Evolutionary conservation across 2,797 vertebrate species (phyloP).

Genomic region (Fistularia tabacaria): DNA sequence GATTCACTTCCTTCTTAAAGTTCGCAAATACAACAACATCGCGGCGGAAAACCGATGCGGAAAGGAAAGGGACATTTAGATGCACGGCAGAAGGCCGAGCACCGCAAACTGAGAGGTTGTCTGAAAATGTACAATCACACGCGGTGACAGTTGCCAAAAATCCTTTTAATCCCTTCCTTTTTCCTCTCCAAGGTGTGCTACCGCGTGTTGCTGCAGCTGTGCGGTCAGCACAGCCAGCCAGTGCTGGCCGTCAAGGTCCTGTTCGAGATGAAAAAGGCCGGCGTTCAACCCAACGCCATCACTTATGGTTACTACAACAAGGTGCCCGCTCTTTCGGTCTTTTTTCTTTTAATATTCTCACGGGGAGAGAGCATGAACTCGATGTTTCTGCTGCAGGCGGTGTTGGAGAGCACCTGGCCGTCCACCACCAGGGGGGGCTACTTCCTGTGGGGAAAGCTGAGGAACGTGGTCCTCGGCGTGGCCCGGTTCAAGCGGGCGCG

Average conservation of each 20-base stretch:
- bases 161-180: background rate
- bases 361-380: background rate
- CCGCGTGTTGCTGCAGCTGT: constrained; percentile 94
- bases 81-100: too few relatives aligned
- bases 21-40: too few relatives aligned
- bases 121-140: too few relatives aligned
- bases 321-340: constrained; percentile 60
- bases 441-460: constrained; percentile 95
- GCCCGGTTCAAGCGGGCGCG: constrained; percentile 90
- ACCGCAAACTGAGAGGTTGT: too few relatives aligned
- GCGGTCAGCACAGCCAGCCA: constrained; percentile 95
- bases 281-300: constrained; percentile 96
- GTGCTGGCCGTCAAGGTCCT: constrained; percentile 93
- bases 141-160: too few relatives aligned
- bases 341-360: background rate
- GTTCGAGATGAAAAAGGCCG: constrained; percentile 98
- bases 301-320: constrained; percentile 99
- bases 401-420: constrained; percentile 98
- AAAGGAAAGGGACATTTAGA: too few relatives aligned
- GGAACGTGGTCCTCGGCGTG: constrained; percentile 90
- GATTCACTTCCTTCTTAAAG: too few relatives aligned
- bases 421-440: constrained; percentile 94
- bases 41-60: too few relatives aligned
- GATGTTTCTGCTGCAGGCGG: constrained; percentile 77
- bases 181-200: constrained; percentile 86